A percentile compares a stretch with the other conserved stretches of the same genome.
Conservation (phyloP, 2,797 vertebrate genomes). For the Gila robusta region DNA sequence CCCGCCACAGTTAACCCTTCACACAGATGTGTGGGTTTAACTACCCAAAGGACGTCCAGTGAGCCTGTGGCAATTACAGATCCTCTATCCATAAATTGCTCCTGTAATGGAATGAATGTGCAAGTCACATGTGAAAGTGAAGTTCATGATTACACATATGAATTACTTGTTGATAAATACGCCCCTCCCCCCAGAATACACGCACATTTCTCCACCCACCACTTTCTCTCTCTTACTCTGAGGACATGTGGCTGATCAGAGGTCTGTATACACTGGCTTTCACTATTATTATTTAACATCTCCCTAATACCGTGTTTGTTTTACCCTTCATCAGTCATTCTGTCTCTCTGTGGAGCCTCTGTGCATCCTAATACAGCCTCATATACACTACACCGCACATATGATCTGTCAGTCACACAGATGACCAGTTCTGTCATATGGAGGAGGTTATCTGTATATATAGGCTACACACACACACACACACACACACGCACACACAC, state of each 20-base stretch:
- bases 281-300: constrained; percentile 53
- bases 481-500: not conserved
- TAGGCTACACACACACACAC: not conserved
- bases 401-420: constrained; percentile 49
- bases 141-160: constrained; percentile 28
- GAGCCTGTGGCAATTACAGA: constrained; percentile 17
- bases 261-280: constrained; percentile 57
- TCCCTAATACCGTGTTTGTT: constrained; percentile 51
- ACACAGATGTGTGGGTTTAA: constrained; percentile 36
- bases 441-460: constrained; percentile 2
- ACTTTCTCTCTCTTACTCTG: constrained; percentile 30
- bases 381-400: constrained; percentile 42
- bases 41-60: constrained; percentile 32
- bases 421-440: constrained; percentile 49
- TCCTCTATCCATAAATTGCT: constrained; percentile 41
- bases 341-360: constrained; percentile 43
- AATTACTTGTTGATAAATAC: constrained; percentile 17
- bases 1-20: constrained; percentile 42
- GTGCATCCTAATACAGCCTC: constrained; percentile 56
- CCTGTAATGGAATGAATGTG: constrained; percentile 31
- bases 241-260: constrained; percentile 34
- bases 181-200: not conserved
- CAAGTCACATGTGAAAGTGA: constrained; percentile 24
- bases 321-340: constrained; percentile 53
- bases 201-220: constrained; percentile 23